A percentile compares a stretch with the other conserved stretches of the same genome.
Conservation (phyloP, 2,888 invertebrate genomes). For the Nephrotoma appendiculata region DNA sequence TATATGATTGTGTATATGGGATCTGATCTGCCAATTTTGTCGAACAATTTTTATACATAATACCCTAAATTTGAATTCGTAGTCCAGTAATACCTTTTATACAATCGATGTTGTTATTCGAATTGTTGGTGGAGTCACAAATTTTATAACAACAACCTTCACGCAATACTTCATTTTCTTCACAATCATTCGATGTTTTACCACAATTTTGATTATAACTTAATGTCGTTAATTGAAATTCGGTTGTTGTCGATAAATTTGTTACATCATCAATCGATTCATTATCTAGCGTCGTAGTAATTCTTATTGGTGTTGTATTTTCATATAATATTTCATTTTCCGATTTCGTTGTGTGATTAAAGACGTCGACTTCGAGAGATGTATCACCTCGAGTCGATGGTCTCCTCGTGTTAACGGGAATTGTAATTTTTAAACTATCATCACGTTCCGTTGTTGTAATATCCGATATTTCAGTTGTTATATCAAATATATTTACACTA, state of each 20-base stretch:
- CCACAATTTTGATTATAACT: constrained; percentile 30
- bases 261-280: constrained; percentile 5
- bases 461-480: constrained; percentile 17
- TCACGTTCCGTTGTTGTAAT: neutral
- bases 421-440: constrained; percentile 13
- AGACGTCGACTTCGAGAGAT: constrained; percentile 23
- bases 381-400: constrained; percentile 27
- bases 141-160: constrained; percentile 35
- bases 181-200: constrained; percentile 43
- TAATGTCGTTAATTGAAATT: constrained; percentile 18
- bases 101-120: constrained; percentile 18
- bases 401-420: constrained; percentile 15
- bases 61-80: neutral
- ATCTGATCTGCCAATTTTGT: neutral
- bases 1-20: neutral
- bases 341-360: constrained; percentile 17
- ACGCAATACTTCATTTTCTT: constrained; percentile 42
- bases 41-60: constrained; percentile 3
- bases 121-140: constrained; percentile 17
- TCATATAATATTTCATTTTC: constrained; percentile 10
- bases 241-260: constrained; percentile 19
- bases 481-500: constrained; percentile 22
- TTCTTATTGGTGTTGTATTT: constrained; percentile 9
- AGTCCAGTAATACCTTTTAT: constrained; percentile 25
- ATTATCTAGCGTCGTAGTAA: constrained; percentile 6